Conservation (phyloP, 2,797 vertebrate species). For the Nothura maculosa region DNA sequence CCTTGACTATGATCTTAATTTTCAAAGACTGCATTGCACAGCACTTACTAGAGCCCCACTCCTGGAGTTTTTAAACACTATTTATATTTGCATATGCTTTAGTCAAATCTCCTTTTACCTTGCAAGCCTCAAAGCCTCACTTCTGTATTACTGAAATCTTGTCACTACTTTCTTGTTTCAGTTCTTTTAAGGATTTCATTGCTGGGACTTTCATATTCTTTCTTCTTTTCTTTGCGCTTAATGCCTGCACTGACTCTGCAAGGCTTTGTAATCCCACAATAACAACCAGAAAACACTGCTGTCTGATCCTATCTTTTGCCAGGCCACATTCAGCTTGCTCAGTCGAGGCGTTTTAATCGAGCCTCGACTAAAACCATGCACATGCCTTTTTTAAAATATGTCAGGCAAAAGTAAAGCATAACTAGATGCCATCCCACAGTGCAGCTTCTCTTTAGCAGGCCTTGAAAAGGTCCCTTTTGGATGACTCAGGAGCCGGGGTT, state of each 20-base stretch:
- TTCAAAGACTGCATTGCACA: constrained; percentile 58
- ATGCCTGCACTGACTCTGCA: neutral
- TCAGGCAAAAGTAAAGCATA: neutral
- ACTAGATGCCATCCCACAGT: neutral
- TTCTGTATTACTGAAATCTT: constrained; percentile 31
- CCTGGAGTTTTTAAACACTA: constrained; percentile 60
- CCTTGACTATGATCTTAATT: constrained; percentile 48
- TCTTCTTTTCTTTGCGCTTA: constrained; percentile 10
- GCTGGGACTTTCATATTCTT: neutral
- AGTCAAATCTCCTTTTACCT: constrained; percentile 59
- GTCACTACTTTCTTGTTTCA: constrained; percentile 68
- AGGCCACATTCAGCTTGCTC: neutral
- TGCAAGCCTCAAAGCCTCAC: constrained; percentile 5
- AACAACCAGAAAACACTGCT: constrained; percentile 28
- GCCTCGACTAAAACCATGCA: neutral
- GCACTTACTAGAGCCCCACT: constrained; percentile 56
- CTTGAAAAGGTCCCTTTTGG: neutral
- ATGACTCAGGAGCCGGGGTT: neutral
- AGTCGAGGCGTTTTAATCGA: neutral
- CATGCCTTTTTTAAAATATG: neutral
- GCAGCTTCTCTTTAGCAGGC: neutral
- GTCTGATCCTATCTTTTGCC: constrained; percentile 24
- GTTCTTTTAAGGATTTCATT: constrained; percentile 45
- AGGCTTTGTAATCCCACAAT: constrained; percentile 22
- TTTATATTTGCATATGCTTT: constrained; percentile 58